Base-by-base conservation (phyloP, 2,888 invertebrate genomes). In the Oxycera nigricornis region DNA sequence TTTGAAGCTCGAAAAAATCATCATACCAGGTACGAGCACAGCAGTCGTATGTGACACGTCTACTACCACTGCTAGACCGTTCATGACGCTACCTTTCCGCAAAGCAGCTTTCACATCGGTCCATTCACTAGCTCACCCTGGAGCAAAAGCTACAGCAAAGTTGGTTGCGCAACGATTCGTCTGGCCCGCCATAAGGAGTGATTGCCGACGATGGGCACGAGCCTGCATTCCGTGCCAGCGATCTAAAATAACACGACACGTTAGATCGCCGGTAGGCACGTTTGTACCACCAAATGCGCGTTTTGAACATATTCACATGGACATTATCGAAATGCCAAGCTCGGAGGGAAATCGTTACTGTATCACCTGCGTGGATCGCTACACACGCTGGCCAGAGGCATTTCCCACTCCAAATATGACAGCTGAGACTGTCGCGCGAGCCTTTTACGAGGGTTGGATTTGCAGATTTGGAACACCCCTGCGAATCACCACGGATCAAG, bases 1-100 rank as follows among this genome's bases (percentile, higher is more conserved):
- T 26, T 24, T 61, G 30, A n/a, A 61, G 20, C 30, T 61, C 22
- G 30, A 61, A 20, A n/a, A 30, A 61, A 11, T 61, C 7, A 6
- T 17, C 7, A 35, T n/a, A 11, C 35, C 30, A 28, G 74, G 62
- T 41, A 59, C 74, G 26, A 62, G 50, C 35, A 26, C 30, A 20
- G 35, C 61, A 52, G 55, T 80, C 20, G 74, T 74, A 24, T 80
- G 79, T 65, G 79, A 80, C 68, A 73, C 77, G 2, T 73, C 78
- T 3, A 68, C 72, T 1, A 73, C 73, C 6, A 35, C 35, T 0
- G 75, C 77, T 1, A 59, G 80, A 20, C 79, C 80, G 11, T 80
- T 76, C 46, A 50, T 80, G 1, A 78, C 80, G 14, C 11, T 30
- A 9, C 0, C 24, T 14, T 75, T 80, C 1, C 73, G 81, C 14